A percentile compares a stretch with the other conserved stretches of the same genome.
Conservation (phyloP, 2,113 vertebrate species). For the Poecilia latipinna region DNA sequence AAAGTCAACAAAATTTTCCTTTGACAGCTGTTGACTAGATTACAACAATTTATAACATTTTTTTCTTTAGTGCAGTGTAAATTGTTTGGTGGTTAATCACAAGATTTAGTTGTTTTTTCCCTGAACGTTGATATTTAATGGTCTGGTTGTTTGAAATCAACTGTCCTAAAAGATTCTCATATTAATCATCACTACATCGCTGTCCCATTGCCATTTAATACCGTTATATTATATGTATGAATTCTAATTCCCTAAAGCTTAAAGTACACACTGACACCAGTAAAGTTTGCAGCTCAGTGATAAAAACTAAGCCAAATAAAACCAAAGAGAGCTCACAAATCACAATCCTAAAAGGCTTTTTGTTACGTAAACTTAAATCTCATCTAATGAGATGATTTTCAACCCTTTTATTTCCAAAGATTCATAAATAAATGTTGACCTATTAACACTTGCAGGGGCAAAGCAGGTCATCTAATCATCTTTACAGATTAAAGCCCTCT, state of each 20-base stretch:
- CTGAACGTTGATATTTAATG: too few species aligned
- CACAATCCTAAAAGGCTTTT: background rate
- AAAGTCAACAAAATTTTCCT: too few species aligned
- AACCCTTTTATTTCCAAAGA: constrained; percentile 18
- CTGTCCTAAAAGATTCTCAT: too few species aligned
- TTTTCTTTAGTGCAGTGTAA: background rate
- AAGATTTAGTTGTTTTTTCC: background rate
- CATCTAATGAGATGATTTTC: constrained; percentile 1
- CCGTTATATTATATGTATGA: too few species aligned
- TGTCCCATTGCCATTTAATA: background rate
- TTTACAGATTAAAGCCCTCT: constrained; percentile 57
- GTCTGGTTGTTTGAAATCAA: too few species aligned
- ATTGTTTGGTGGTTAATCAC: background rate
- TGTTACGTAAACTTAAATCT: background rate
- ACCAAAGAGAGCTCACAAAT: background rate
- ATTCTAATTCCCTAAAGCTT: background rate
- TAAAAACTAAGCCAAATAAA: background rate
- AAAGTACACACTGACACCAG: rapidly evolving
- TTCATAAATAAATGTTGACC: constrained; percentile 35
- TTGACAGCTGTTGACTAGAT: too few species aligned
- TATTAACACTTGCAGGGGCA: constrained; percentile 10
- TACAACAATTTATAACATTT: background rate
- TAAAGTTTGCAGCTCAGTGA: background rate
- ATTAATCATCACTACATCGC: background rate
- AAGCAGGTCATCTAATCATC: constrained; percentile 49